phyloP scores from a whole-genome alignment of 2,888 invertebrate species.

The Cephalotes varians region DNA sequence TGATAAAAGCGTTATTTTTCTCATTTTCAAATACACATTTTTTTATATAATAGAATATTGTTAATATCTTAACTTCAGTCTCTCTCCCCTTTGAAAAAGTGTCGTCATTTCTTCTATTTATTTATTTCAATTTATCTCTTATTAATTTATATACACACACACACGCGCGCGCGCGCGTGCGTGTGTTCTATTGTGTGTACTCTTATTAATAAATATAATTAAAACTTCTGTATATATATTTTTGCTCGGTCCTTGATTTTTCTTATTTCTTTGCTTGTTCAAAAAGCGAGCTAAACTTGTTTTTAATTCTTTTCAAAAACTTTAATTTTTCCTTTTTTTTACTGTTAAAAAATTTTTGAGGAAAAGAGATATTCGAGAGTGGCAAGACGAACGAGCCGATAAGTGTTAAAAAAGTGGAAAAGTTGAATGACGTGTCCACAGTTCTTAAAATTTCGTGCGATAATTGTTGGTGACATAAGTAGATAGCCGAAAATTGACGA shows the following conservation, averaged over 20 bases:
- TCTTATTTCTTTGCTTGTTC: no score
- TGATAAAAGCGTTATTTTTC: not conserved
- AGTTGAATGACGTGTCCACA: not conserved
- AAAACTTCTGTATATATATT: no score
- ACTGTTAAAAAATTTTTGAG: not conserved
- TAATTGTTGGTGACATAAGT: not conserved
- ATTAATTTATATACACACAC: no score
- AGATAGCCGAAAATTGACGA: not conserved
- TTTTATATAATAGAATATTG: not conserved
- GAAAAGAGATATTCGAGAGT: not conserved
- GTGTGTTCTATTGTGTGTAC: no score
- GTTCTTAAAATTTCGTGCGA: not conserved
- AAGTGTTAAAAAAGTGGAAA: not conserved
- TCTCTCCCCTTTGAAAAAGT: no score
- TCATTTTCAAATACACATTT: not conserved
- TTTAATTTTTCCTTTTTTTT: not conserved
- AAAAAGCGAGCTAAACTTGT: no score
- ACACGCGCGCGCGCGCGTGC: no score
- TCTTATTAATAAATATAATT: no score
- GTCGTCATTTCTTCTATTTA: no score
- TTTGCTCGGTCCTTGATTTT: no score
- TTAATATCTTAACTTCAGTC: not conserved
- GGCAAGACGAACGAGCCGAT: not conserved
- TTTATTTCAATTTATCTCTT: no score
- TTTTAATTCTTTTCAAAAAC: not conserved